These are phyloP conservation scores for Macquaria australasica DNA, from an alignment of 2,113 vertebrate genomes.

Conservation along the genomic window DNA sequence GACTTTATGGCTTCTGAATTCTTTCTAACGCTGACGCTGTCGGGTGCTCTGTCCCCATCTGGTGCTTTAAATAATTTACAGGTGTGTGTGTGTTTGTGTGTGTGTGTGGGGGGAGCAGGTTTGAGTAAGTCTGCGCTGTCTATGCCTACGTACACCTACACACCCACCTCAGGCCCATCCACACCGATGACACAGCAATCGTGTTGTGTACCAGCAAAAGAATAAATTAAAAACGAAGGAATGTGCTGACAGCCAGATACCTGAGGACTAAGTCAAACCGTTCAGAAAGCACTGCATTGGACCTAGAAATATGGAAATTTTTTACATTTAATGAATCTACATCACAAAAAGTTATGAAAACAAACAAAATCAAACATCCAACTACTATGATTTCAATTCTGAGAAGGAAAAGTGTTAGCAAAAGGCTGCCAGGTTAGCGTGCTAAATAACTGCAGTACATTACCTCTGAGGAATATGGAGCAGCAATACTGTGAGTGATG, in stretches of 20 bases:
- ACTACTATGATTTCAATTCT: not conserved
- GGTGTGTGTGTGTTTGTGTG: constrained; percentile 43
- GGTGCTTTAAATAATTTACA: constrained; percentile 80
- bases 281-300: not conserved
- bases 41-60: constrained; percentile 57
- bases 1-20: constrained; percentile 29
- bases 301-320: not conserved
- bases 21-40: constrained; percentile 42
- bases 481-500: constrained; percentile 21
- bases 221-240: constrained; percentile 20
- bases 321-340: not conserved
- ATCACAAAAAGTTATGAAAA: not conserved
- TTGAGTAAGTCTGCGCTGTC: constrained; percentile 34
- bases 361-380: not conserved
- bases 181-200: constrained; percentile 36
- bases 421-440: not conserved
- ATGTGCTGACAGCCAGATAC: constrained; percentile 1
- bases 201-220: constrained; percentile 15
- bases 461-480: not conserved
- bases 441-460: not conserved
- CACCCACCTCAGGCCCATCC: constrained; percentile 35
- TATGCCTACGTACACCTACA: constrained; percentile 49
- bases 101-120: constrained; percentile 24
- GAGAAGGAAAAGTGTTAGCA: not conserved
- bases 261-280: not conserved